A percentile compares a stretch with the other conserved stretches of the same genome.
Evolutionary conservation across 30 jellyfish, hydroid and myxozoan genomes (phyloP).

Genomic region (Sanderia malayensis): DNA sequence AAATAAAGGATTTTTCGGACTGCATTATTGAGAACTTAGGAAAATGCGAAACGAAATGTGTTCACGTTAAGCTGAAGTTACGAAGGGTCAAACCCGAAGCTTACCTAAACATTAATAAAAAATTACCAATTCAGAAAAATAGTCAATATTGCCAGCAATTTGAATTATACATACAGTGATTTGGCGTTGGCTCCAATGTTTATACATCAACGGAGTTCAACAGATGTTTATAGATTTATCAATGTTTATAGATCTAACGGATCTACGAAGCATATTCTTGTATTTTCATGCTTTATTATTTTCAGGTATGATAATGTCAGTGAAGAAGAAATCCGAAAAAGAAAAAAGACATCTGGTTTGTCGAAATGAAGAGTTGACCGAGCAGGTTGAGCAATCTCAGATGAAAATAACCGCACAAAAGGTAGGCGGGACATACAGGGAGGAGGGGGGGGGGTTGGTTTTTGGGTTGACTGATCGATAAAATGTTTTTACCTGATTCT

Average conservation of each 20-base stretch:
- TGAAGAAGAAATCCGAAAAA: slow-evolving; percentile 60
- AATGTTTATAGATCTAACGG: no score
- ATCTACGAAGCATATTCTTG: no score
- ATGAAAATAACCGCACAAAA: slow-evolving; percentile 55
- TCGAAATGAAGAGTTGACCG: slow-evolving; percentile 43
- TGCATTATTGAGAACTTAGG: not conserved
- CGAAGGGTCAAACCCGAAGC: not conserved
- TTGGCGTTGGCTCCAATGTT: no score
- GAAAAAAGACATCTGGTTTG: slow-evolving; percentile 8
- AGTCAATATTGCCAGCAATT: no score
- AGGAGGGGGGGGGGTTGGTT: not conserved
- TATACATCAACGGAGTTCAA: no score
- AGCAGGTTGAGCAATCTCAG: slow-evolving; percentile 47
- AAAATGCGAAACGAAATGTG: not conserved
- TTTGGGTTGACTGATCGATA: not conserved
- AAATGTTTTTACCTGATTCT: not conserved
- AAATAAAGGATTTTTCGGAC: not conserved
- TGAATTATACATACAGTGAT: no score
- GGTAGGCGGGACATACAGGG: slow-evolving; percentile 15
- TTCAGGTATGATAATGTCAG: slow-evolving; percentile 62
- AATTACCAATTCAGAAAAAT: no score
- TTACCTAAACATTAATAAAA: no score
- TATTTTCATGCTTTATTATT: not conserved
- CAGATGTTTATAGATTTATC: no score
- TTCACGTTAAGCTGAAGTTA: not conserved